Evolutionary conservation across 2,113 vertebrate species (phyloP).

Genomic region (Poeciliopsis turrubarensis): DNA sequence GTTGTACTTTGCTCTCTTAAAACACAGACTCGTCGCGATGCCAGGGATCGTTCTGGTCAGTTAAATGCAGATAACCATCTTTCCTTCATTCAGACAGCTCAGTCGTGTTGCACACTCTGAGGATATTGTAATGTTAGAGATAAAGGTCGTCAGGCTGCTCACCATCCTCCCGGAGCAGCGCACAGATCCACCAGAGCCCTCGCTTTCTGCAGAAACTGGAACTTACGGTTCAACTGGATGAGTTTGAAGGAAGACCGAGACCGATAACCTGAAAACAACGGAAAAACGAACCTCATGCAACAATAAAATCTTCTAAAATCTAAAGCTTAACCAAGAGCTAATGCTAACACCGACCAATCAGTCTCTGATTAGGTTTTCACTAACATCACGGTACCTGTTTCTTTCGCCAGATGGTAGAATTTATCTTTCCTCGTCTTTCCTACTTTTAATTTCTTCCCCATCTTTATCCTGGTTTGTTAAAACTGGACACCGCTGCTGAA

Average conservation of each 20-base stretch:
- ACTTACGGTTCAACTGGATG: slow-evolving; percentile 96
- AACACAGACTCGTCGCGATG: no score
- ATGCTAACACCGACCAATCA: not conserved
- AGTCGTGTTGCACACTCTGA: not conserved
- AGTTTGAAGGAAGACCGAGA: slow-evolving; percentile 97
- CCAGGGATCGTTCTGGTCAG: no score
- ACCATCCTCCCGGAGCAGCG: slow-evolving; percentile 96
- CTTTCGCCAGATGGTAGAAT: slow-evolving; percentile 96
- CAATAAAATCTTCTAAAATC: not conserved
- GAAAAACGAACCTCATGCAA: not conserved
- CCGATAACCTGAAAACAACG: slow-evolving; percentile 85
- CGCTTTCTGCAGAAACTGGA: slow-evolving; percentile 93
- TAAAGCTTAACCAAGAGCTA: not conserved
- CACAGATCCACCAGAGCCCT: slow-evolving; percentile 92
- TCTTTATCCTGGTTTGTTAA: slow-evolving; percentile 51
- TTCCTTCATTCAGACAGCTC: no score
- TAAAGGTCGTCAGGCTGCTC: slow-evolving; percentile 47
- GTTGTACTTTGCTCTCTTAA: no score
- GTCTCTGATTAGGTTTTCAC: not conserved
- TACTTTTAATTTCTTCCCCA: slow-evolving; percentile 96
- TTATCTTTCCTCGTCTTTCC: slow-evolving; percentile 94
- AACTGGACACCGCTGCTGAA: not conserved
- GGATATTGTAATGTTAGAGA: not conserved
- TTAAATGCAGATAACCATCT: no score
- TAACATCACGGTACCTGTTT: slow-evolving; percentile 82